A percentile compares a stretch with the other conserved stretches of the same genome.
phyloP scores from a whole-genome alignment of 2,113 vertebrate genomes.

The Atractosteus spatula region DNA sequence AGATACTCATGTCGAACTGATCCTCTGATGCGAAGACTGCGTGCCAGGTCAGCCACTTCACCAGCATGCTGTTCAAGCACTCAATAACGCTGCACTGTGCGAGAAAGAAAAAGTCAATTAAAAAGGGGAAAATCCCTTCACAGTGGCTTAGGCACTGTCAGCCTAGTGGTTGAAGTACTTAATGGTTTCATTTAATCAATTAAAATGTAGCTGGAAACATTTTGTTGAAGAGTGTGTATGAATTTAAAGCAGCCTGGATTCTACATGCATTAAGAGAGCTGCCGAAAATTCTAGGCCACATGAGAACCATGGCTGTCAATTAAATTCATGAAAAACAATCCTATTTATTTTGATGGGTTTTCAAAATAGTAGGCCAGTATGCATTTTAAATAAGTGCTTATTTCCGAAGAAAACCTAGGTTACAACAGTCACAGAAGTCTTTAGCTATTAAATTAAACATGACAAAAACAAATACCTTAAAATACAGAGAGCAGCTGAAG shows the following conservation, averaged over 20 bases:
- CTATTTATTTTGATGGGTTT: too few species aligned
- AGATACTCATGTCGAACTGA: slow-evolving; percentile 56
- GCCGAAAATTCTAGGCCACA: too few species aligned
- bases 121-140: neutral
- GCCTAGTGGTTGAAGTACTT: neutral
- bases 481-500: slow-evolving; percentile 84
- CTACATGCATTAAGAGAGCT: neutral
- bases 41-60: slow-evolving; percentile 85
- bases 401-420: too few species aligned
- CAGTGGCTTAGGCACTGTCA: neutral
- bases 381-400: too few species aligned
- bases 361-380: too few species aligned
- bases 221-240: too few species aligned
- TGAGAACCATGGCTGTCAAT: too few species aligned
- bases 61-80: slow-evolving; percentile 76
- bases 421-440: too few species aligned
- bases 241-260: neutral
- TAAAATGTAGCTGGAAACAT: too few species aligned
- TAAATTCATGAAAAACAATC: too few species aligned
- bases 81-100: slow-evolving; percentile 83
- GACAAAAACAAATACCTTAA: slow-evolving; percentile 77
- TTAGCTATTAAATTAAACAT: neutral
- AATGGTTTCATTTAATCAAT: neutral
- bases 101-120: neutral
- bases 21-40: slow-evolving; percentile 57